Conservation (phyloP, 2,113 vertebrate genomes). For the Bombycilla garrulus region DNA sequence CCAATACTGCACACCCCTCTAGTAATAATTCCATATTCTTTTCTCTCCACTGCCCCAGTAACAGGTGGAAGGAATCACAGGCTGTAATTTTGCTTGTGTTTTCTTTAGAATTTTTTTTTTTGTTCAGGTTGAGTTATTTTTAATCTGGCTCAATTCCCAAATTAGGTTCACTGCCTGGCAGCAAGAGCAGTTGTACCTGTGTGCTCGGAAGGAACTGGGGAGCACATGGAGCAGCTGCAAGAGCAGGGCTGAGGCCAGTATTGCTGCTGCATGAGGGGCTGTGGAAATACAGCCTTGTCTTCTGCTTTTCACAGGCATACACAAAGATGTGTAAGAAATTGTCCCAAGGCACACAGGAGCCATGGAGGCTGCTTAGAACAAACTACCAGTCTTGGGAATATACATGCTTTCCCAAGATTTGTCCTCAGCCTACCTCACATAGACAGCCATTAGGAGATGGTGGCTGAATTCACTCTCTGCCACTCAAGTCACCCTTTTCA, state of each 20-base stretch:
- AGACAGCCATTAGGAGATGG: background rate
- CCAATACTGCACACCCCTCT: background rate
- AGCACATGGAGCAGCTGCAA: background rate
- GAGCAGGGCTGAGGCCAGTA: background rate
- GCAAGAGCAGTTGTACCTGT: background rate
- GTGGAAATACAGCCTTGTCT: background rate
- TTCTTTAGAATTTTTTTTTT: background rate
- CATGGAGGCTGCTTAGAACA: background rate
- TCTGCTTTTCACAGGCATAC: background rate
- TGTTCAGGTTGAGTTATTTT: conserved; percentile 17
- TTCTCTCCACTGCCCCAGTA: background rate
- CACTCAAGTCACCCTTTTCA: background rate
- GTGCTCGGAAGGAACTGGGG: background rate
- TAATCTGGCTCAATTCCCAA: conserved; percentile 7
- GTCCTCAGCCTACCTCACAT: background rate
- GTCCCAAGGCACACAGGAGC: background rate
- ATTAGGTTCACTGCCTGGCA: background rate
- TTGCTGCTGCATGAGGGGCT: background rate
- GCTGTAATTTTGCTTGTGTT: background rate
- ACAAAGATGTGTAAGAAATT: background rate
- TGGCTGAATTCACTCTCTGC: background rate
- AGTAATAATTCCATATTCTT: background rate
- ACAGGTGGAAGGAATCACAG: background rate
- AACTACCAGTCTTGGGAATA: background rate
- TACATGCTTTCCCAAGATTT: background rate